Evolutionary conservation across 2,113 vertebrate genomes (phyloP).

Genomic region (Stegastes partitus): DNA sequence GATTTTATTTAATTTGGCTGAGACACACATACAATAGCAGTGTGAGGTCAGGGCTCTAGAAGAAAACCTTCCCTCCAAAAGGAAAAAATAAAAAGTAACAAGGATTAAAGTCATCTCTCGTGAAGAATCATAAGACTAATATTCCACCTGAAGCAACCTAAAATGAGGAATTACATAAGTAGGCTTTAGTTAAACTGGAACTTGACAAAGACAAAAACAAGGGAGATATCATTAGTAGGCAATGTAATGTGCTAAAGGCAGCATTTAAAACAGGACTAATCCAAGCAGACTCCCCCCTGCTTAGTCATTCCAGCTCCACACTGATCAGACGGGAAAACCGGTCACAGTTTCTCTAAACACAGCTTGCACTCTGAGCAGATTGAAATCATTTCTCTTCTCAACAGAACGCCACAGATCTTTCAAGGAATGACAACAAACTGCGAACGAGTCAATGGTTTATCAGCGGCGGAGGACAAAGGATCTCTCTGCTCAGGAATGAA

Average conservation of each 20-base stretch:
- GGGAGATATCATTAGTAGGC: conserved; percentile 28
- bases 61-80: conserved; percentile 11
- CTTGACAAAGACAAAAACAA: conserved; percentile 48
- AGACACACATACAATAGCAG: conserved; percentile 4
- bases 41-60: conserved; percentile 5
- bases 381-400: conserved; percentile 65
- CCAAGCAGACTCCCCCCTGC: conserved; percentile 45
- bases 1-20: conserved; percentile 28
- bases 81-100: conserved; percentile 18
- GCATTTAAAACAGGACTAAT: conserved; percentile 60
- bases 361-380: conserved; percentile 57
- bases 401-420: conserved; percentile 55
- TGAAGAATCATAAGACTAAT: conserved; percentile 34
- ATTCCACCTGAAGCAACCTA: conserved; percentile 35
- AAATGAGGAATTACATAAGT: conserved; percentile 43
- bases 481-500: conserved; percentile 50
- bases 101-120: conserved; percentile 42
- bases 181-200: conserved; percentile 45
- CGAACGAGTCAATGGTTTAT: conserved; percentile 61
- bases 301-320: conserved; percentile 45
- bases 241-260: conserved; percentile 59
- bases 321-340: conserved; percentile 58
- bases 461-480: conserved; percentile 64
- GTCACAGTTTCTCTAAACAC: conserved; percentile 72
- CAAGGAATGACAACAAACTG: conserved; percentile 59